Evolutionary conservation across 2,113 vertebrate genomes (phyloP), one percentile per base, ranked within the genome.

Genomic region (Amphiprion ocellaris): DNA sequence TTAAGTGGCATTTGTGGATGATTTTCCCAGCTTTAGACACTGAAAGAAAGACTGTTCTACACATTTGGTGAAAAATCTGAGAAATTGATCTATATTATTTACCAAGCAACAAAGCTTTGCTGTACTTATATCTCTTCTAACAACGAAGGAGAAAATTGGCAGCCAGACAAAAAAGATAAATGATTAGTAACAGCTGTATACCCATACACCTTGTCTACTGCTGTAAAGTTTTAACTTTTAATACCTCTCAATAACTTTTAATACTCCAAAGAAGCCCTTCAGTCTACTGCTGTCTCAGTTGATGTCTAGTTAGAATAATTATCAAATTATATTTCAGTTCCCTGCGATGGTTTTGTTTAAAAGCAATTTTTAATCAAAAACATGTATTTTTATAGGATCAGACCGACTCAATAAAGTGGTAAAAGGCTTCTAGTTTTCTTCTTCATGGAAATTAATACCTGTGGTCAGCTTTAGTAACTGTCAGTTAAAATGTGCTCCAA

Each of bases 11-110:
- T 30, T 52, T n/a, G 24, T 46, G 50, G 16, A 50, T 26, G 39
- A 26, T 44, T 24, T 54, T n/a, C n/a, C 46, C 61, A 50, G 63
- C 46, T 3, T 7, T 30, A 1, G 63, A 10, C 4, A 1, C 17
- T 23, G 52, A 24, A 16, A 50, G 33, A 44, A 11, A 37, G 39
- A 62, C 23, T 37, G 37, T 53, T 26, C 53, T 24, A 9, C 26
- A 58, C 58, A 67, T 24, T 67, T 59, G 50, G 11, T 58, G 61
- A n/a, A 12, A 71, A 26, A 3, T 33, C 50, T 68, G 50, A 23
- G 10, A 6, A 54, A 54, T 39, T 24, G 0, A 16, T 68, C 4
- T 19, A 54, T 54, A 7, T 54, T 68, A 54, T 41, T 24, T 68
- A 7, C 1, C 4, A 19, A 50, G 47, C 5, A 19, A 19, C 10